Evolutionary conservation across 2,797 vertebrate species (phyloP).

Genomic region (Esox masquinongy): DNA sequence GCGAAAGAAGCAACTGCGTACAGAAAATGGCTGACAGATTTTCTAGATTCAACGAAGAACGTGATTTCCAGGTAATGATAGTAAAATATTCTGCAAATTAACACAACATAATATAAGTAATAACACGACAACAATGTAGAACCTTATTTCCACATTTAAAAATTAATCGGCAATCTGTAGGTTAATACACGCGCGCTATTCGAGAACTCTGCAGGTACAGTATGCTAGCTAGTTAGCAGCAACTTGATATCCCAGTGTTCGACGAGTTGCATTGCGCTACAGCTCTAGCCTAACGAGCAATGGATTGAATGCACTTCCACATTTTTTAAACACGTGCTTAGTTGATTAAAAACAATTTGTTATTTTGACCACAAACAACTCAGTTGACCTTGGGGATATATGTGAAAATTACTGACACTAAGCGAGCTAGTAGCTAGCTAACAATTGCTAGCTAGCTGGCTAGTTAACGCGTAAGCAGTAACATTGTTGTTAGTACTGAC

Average conservation of each 20-base stretch:
- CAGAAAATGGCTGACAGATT: constrained; percentile 99
- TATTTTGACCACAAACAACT: not conserved
- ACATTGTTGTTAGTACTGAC: not conserved
- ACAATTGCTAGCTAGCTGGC: not conserved
- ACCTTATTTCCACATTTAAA: not conserved
- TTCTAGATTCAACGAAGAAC: constrained; percentile 98
- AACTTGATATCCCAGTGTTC: constrained; percentile 23
- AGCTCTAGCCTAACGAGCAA: constrained; percentile 28
- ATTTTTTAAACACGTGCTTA: not conserved
- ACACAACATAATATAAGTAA: not conserved
- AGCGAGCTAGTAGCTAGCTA: not conserved
- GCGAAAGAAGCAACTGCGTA: constrained; percentile 55
- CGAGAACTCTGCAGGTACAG: constrained; percentile 27
- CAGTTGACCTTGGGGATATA: not conserved
- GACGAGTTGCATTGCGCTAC: constrained; percentile 17
- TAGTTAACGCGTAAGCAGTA: not conserved
- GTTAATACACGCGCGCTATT: not conserved
- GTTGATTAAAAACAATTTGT: not conserved
- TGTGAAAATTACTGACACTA: not conserved
- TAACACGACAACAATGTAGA: not conserved
- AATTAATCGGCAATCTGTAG: not conserved
- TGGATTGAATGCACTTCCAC: constrained; percentile 1
- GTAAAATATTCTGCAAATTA: not conserved
- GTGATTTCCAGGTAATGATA: constrained; percentile 95
- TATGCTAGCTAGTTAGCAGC: constrained; percentile 61